Evolutionary conservation across 2,797 vertebrate species (phyloP).

Genomic region (Borostomias antarcticus): DNA sequence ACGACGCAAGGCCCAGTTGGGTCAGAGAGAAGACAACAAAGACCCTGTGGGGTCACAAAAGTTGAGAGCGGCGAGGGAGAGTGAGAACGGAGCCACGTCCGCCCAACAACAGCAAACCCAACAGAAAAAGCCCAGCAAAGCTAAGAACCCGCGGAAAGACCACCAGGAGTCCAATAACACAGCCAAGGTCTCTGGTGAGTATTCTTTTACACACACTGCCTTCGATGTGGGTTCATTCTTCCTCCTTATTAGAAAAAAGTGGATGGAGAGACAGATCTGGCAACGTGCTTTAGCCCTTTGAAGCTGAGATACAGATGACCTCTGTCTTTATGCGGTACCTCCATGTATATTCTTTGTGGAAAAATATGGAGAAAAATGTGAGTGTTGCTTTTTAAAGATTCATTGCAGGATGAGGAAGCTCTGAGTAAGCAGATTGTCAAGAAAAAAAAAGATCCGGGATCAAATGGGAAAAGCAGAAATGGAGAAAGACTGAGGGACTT

Average conservation of each 20-base stretch:
- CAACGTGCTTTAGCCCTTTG: conserved; percentile 17
- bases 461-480: conserved; percentile 69
- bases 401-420: conserved; percentile 65
- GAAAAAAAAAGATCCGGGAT: conserved; percentile 53
- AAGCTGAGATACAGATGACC: conserved; percentile 34
- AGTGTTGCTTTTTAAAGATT: conserved; percentile 63
- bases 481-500: conserved; percentile 73
- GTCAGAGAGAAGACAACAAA: conserved; percentile 42
- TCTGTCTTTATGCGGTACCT: conserved; percentile 47
- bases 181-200: conserved; percentile 56
- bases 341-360: conserved; percentile 43
- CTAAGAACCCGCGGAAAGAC: conserved; percentile 22
- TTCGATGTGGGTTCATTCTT: conserved; percentile 14
- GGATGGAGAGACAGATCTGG: no score
- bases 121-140: conserved; percentile 19
- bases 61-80: conserved; percentile 31
- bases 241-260: conserved; percentile 10
- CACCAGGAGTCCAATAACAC: conserved; percentile 35
- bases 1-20: conserved; percentile 50
- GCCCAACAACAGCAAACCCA: conserved; percentile 13
- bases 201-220: conserved; percentile 17
- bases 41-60: conserved; percentile 23
- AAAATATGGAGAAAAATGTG: conserved; percentile 31
- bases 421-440: conserved; percentile 64
- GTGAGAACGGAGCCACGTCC: conserved; percentile 14